phyloP scores from a whole-genome alignment of 2,113 vertebrate species.

The Pelodiscus sinensis region DNA sequence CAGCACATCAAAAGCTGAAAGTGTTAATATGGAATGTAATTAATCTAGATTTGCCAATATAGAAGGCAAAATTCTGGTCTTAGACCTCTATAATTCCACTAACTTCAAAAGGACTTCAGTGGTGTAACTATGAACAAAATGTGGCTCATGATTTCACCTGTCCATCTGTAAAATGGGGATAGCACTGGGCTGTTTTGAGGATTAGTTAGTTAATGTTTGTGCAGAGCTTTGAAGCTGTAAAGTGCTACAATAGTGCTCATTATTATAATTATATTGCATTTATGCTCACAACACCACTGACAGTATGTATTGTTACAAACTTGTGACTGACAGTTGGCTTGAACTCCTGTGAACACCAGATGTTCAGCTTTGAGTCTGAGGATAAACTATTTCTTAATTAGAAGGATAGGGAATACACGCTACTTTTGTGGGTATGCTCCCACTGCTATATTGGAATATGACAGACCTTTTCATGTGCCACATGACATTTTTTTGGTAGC shows the following conservation, averaged over 20 bases:
- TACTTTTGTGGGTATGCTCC: background rate
- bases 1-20: background rate
- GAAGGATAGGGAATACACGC: background rate
- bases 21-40: background rate
- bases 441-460: background rate
- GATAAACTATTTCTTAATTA: background rate
- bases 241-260: background rate
- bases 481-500: background rate
- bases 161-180: background rate
- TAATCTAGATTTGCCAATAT: background rate
- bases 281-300: background rate
- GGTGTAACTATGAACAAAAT: background rate
- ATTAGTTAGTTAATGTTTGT: background rate
- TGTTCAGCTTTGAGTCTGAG: background rate
- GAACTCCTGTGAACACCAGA: background rate
- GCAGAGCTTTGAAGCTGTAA: background rate
- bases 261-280: background rate
- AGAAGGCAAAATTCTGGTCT: conserved; percentile 4
- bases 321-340: background rate
- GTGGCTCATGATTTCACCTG: background rate
- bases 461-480: background rate
- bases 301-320: background rate
- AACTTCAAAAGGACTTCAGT: background rate
- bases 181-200: background rate
- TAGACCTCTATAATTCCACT: background rate